Percentiles rank a stretch among this genome's conserved stretches.
Conservation (phyloP, 1,140 invertebrate species). For the Vanessa tameamea region DNA sequence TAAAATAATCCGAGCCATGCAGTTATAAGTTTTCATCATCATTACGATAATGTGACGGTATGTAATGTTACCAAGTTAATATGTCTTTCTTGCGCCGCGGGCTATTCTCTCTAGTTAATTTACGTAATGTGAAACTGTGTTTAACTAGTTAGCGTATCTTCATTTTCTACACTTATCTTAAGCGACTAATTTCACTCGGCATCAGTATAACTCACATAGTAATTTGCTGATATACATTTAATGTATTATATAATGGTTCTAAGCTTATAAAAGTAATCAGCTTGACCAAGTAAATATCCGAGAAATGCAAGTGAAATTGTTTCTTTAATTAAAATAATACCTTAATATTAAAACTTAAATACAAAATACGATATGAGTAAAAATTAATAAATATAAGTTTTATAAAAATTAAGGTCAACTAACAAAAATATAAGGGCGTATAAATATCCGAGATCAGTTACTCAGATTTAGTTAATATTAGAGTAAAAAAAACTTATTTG, state of each 20-base stretch:
- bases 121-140: constrained; percentile 31
- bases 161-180: constrained; percentile 28
- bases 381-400: too few species aligned
- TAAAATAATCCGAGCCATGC: too few species aligned
- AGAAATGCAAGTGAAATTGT: too few species aligned
- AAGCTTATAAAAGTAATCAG: background rate
- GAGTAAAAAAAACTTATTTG: too few species aligned
- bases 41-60: background rate
- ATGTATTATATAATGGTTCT: background rate
- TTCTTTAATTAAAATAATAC: too few species aligned
- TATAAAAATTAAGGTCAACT: too few species aligned
- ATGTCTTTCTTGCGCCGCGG: constrained; percentile 11
- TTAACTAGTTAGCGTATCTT: constrained; percentile 27
- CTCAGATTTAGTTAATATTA: too few species aligned
- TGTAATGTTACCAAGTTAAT: background rate
- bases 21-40: background rate
- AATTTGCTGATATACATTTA: constrained; percentile 9
- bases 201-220: background rate
- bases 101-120: constrained; percentile 27
- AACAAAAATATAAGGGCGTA: too few species aligned
- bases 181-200: constrained; percentile 16
- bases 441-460: too few species aligned
- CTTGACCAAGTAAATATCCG: background rate
- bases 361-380: too few species aligned
- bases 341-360: too few species aligned